phyloP scores from a whole-genome alignment of 2,888 invertebrate genomes.

The Lordiphosa andalusiaca region DNA sequence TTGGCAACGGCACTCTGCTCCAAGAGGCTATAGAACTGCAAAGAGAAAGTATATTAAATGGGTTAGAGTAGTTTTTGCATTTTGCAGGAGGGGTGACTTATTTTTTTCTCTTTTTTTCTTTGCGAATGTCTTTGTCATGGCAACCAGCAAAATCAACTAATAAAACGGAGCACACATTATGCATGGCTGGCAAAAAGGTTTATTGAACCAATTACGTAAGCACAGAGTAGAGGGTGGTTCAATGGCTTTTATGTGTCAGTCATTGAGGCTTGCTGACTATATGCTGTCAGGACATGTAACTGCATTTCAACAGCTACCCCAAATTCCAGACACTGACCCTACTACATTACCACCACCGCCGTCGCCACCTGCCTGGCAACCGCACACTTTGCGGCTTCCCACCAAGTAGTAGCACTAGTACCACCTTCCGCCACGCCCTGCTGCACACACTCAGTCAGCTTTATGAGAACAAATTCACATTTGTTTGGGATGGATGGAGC shows the following conservation, averaged over 20 bases:
- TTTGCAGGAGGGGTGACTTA: conserved; percentile 25
- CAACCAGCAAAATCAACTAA: conserved; percentile 60
- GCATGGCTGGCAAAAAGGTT: conserved; percentile 48
- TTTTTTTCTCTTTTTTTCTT: conserved; percentile 33
- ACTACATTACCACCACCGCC: background rate
- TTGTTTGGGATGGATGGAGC: conserved; percentile 31
- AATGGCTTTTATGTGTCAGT: conserved; percentile 36
- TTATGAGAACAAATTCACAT: conserved; percentile 46
- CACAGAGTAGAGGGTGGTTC: conserved; percentile 18
- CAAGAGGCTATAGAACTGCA: conserved; percentile 88
- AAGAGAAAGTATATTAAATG: conserved; percentile 19
- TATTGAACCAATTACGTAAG: conserved; percentile 74
- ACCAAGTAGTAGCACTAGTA: conserved; percentile 10
- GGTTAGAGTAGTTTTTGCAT: conserved; percentile 12
- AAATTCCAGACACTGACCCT: conserved; percentile 53
- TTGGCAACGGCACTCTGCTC: conserved; percentile 88
- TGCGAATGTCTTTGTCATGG: conserved; percentile 49
- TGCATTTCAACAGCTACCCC: conserved; percentile 66
- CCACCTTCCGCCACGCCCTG: conserved; percentile 43
- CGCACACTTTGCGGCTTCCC: conserved; percentile 71
- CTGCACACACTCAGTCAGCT: conserved; percentile 63
- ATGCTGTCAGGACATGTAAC: conserved; percentile 40
- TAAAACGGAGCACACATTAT: conserved; percentile 36
- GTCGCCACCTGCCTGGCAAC: conserved; percentile 51
- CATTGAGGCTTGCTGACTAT: conserved; percentile 5